A percentile compares a stretch with the other conserved stretches of the same genome.
Conservation (phyloP, 2,113 vertebrate genomes). For the Cynocephalus volans region DNA sequence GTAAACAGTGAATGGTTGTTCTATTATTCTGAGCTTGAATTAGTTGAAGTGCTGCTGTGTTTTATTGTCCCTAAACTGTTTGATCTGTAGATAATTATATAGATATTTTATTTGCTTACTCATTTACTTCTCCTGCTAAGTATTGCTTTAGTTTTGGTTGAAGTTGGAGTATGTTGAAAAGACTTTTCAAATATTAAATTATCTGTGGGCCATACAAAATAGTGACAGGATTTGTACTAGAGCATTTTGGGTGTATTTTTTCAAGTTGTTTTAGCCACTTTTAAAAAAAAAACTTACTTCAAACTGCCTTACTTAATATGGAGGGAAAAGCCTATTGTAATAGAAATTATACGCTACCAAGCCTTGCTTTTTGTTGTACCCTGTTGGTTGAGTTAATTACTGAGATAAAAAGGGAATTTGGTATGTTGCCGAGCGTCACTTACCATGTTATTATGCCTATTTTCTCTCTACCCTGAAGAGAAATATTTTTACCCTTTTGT, state of each 20-base stretch:
- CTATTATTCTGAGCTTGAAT: conserved; percentile 45
- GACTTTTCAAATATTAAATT: conserved; percentile 76
- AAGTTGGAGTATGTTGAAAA: conserved; percentile 77
- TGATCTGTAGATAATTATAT: conserved; percentile 71
- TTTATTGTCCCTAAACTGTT: conserved; percentile 35
- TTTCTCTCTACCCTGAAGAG: conserved; percentile 39
- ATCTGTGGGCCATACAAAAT: conserved; percentile 57
- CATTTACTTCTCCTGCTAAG: conserved; percentile 11
- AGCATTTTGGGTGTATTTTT: conserved; percentile 47
- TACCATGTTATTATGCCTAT: not conserved
- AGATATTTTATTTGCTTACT: conserved; percentile 73
- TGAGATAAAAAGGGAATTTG: not conserved
- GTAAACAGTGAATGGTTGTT: not conserved
- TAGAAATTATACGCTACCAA: not conserved
- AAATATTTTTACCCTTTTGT: conserved; percentile 55
- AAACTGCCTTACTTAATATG: conserved; percentile 49
- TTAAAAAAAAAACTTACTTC: conserved; percentile 25
- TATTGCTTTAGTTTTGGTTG: conserved; percentile 75
- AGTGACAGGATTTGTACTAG: conserved; percentile 62
- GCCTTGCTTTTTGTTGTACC: not conserved
- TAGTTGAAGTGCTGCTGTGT: not conserved
- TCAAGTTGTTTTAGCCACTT: conserved; percentile 65
- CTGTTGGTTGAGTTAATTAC: not conserved
- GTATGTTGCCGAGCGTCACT: not conserved
- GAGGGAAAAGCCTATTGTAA: not conserved